Conservation (phyloP, 1,140 invertebrate genomes). For the Sarcophaga peregrina region DNA sequence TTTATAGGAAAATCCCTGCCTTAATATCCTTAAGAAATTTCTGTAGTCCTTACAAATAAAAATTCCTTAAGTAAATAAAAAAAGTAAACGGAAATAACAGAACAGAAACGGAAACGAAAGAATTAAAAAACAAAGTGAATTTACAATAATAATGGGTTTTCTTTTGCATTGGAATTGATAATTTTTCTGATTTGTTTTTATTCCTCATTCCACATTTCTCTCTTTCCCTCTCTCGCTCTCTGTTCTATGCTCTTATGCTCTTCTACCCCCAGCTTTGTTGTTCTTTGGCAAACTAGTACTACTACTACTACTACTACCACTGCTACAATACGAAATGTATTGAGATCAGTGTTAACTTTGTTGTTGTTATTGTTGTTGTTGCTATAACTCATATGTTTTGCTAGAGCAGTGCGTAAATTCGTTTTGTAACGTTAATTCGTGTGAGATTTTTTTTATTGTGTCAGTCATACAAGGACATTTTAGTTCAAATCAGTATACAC, state of each 20-base stretch:
- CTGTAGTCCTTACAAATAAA: too few species aligned
- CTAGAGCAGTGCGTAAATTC: background rate
- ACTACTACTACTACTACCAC: background rate
- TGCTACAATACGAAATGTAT: too few species aligned
- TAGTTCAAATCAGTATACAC: background rate
- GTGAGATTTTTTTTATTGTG: conserved; percentile 9
- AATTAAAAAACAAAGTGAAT: background rate
- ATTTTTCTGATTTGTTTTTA: background rate
- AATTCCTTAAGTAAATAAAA: too few species aligned
- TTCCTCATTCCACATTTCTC: background rate
- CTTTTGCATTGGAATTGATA: background rate
- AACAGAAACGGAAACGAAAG: background rate
- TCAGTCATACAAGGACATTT: conserved; percentile 39
- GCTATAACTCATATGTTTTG: background rate
- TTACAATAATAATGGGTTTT: background rate
- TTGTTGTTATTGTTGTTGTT: background rate
- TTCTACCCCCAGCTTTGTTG: background rate
- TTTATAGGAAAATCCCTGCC: too few species aligned
- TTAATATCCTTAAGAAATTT: too few species aligned
- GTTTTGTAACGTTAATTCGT: background rate
- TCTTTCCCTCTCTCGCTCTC: too few species aligned
- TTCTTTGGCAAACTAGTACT: background rate
- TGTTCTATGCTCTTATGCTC: background rate
- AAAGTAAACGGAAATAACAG: background rate
- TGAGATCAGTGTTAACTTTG: background rate